Base-by-base conservation (phyloP, 2,797 vertebrate genomes). In the Danio aesculapii region DNA sequence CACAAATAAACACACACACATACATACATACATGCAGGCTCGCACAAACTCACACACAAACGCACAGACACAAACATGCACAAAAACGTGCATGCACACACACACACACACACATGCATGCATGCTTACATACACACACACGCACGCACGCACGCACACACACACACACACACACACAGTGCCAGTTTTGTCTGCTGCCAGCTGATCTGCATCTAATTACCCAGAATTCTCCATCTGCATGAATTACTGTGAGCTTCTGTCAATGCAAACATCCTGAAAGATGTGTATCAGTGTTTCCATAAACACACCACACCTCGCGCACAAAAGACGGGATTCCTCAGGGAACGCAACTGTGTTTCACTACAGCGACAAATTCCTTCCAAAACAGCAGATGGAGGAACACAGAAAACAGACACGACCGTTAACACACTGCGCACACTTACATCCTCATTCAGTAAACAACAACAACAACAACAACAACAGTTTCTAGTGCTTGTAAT, bases 321-420 rank as follows among this genome's bases (percentile, higher is more conserved):
- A 92, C 85, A 89, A 93, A 92, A 77, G 84, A 6, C 61, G 67
- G 57, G 81, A 88, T 61, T 72, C 88, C 84, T 67, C 70, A 21
- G 87, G 85, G 91, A 91, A 84, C 73, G 68, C 30, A 71, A 17
- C 58, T 3, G 30, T 10, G 17, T 85, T 90, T 88, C 87, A 92
- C 89, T 87, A 88, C 85, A 58, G 78, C 52, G 91, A 89, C 81
- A 88, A 82, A 90, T 92, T n/a, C 93, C 88, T 87, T 84, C 82
- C 83, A 85, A 79, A 87, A 85, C 77, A 82, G 86, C 21, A 68
- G 61, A 64, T 63, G 53, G 5, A 66, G 49, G 52, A 19, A 75
- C 50, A 67, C 50, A 76, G 66, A 75, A 58, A 59, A 75, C 72
- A 70, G 58, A 30, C 21, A 21, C 30, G 21, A 19, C 6, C 11